phyloP scores from a whole-genome alignment of 2,888 invertebrate species.

The Pteria penguin region DNA sequence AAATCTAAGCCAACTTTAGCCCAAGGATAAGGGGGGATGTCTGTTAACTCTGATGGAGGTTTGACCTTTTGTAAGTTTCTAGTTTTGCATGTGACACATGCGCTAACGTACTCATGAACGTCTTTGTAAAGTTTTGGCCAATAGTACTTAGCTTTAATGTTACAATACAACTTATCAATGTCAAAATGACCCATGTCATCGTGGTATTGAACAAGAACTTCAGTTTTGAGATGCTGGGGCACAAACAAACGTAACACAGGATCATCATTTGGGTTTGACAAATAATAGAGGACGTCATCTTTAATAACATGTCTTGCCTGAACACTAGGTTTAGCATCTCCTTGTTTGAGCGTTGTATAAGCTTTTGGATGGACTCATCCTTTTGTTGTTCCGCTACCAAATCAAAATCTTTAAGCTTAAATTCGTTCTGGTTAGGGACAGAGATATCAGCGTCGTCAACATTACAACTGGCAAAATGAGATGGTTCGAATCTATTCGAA shows the following conservation, averaged over 20 bases:
- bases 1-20: conserved; percentile 43
- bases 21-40: conserved; percentile 45
- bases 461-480: not conserved
- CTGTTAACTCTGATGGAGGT: conserved; percentile 44
- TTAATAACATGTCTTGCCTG: conserved; percentile 6
- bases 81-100: conserved; percentile 34
- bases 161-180: conserved; percentile 37
- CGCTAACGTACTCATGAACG: conserved; percentile 27
- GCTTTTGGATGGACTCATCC: not conserved
- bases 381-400: conserved; percentile 26
- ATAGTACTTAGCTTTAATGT: conserved; percentile 37
- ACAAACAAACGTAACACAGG: conserved; percentile 28
- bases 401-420: not conserved
- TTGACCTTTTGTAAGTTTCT: conserved; percentile 27
- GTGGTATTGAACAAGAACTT: conserved; percentile 31
- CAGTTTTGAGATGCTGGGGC: not conserved
- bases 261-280: conserved; percentile 29
- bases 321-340: conserved; percentile 7
- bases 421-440: not conserved
- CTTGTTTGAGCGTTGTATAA: not conserved
- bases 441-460: not conserved
- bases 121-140: conserved; percentile 43
- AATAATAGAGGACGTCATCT: conserved; percentile 30
- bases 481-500: not conserved
- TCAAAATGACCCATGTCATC: conserved; percentile 41